Evolutionary conservation across 2,888 invertebrate species (phyloP).

Genomic region (Drosophila diplacantha): DNA sequence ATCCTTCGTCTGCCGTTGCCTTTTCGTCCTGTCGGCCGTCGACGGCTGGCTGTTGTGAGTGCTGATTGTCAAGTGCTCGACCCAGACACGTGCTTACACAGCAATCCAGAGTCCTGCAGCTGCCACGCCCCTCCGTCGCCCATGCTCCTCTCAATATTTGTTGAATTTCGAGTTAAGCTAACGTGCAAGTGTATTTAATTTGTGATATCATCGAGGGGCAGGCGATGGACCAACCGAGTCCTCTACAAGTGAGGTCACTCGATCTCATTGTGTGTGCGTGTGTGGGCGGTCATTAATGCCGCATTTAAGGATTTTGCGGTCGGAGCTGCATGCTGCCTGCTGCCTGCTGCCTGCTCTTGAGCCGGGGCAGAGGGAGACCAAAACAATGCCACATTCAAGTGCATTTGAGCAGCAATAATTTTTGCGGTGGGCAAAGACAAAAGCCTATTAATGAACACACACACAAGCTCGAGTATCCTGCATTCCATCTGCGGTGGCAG

Average conservation of each 20-base stretch:
- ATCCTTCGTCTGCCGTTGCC: constrained; percentile 16
- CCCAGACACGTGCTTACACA: constrained; percentile 70
- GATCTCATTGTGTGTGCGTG: not conserved
- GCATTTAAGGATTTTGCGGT: constrained; percentile 70
- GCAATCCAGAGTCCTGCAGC: constrained; percentile 38
- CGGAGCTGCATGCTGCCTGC: constrained; percentile 21
- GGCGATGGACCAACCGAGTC: not conserved
- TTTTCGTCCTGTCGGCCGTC: constrained; percentile 19
- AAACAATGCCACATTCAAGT: constrained; percentile 64
- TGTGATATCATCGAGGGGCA: constrained; percentile 41
- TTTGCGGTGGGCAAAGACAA: constrained; percentile 72
- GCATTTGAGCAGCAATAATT: constrained; percentile 74
- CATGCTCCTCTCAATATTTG: constrained; percentile 30
- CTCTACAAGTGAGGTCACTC: constrained; percentile 22
- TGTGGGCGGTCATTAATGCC: constrained; percentile 50
- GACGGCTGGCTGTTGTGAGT: constrained; percentile 54
- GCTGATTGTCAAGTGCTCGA: constrained; percentile 69
- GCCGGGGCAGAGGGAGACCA: constrained; percentile 11
- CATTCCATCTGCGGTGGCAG: constrained; percentile 13
- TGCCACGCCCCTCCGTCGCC: constrained; percentile 25
- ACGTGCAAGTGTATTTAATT: constrained; percentile 63
- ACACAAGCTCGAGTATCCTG: constrained; percentile 16
- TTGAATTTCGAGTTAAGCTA: constrained; percentile 51
- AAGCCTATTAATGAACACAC: constrained; percentile 67
- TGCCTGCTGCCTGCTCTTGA: constrained; percentile 29